These are phyloP conservation scores for Rhinoderma darwinii DNA, from an alignment of 2,113 vertebrate genomes.

Conservation along the genomic window DNA sequence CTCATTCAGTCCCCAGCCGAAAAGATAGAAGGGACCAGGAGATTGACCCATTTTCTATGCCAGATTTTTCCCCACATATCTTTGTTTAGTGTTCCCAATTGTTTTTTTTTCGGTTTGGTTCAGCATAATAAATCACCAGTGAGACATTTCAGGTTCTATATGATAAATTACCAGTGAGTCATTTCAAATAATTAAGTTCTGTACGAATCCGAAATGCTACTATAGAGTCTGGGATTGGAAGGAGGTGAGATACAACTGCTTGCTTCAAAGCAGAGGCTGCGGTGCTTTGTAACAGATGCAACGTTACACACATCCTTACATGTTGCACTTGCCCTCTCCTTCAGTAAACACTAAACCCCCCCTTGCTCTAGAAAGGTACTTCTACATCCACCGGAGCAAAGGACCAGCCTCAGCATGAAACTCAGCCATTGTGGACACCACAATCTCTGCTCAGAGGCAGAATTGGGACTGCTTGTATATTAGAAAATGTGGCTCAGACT, in stretches of 20 bases:
- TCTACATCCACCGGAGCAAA: not conserved
- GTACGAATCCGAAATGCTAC: not conserved
- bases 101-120: not conserved
- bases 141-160: not conserved
- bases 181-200: not conserved
- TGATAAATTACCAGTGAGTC: not conserved
- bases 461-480: not conserved
- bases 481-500: not conserved
- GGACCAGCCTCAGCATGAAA: not conserved
- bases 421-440: not conserved
- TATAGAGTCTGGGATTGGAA: not conserved
- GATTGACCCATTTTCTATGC: not conserved
- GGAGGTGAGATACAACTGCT: not conserved
- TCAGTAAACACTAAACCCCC: not conserved
- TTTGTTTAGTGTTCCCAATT: not conserved
- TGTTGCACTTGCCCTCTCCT: not conserved
- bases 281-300: not conserved
- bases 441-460: not conserved
- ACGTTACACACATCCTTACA: not conserved
- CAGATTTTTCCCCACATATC: not conserved
- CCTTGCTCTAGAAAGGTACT: not conserved
- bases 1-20: not conserved
- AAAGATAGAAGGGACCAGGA: not conserved
- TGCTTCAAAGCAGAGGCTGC: not conserved
- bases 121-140: not conserved